A percentile compares a stretch with the other conserved stretches of the same genome.
Evolutionary conservation across 2,113 vertebrate genomes (phyloP).

Genomic region (Eurypyga helias): DNA sequence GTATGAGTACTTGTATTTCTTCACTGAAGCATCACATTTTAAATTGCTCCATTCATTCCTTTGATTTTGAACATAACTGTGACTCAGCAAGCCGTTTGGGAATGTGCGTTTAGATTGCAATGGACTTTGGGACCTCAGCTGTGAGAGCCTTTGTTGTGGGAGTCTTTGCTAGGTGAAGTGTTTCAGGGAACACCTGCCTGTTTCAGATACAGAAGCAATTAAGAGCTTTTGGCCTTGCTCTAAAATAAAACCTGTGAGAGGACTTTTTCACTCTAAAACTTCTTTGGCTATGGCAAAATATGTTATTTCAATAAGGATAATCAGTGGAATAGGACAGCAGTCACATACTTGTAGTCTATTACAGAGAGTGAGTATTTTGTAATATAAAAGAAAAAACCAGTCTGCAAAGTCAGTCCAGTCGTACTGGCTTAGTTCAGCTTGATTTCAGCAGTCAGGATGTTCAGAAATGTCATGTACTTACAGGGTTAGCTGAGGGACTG

Average conservation of each 20-base stretch:
- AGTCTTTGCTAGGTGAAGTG: slow-evolving; percentile 2
- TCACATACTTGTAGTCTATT: not conserved
- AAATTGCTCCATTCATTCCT: slow-evolving; percentile 25
- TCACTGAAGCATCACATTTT: slow-evolving; percentile 32
- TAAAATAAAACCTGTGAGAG: not conserved
- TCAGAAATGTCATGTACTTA: not conserved
- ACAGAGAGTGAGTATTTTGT: not conserved
- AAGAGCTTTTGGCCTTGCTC: not conserved
- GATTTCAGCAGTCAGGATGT: not conserved
- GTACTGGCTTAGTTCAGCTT: not conserved
- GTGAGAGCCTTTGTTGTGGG: not conserved
- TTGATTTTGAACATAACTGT: slow-evolving; percentile 26
- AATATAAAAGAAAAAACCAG: not conserved
- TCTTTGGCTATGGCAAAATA: not conserved
- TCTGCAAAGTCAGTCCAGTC: not conserved
- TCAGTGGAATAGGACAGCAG: not conserved
- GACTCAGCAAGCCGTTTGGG: slow-evolving; percentile 17
- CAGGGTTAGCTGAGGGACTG: not conserved
- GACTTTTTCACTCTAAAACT: not conserved
- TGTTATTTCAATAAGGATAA: not conserved
- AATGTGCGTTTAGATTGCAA: not conserved
- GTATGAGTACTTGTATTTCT: slow-evolving; percentile 22
- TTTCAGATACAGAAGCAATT: not conserved
- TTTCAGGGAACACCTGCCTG: not conserved
- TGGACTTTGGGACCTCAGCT: not conserved